Evolutionary conservation across 2,113 vertebrate genomes (phyloP).

Genomic region (Solea senegalensis): DNA sequence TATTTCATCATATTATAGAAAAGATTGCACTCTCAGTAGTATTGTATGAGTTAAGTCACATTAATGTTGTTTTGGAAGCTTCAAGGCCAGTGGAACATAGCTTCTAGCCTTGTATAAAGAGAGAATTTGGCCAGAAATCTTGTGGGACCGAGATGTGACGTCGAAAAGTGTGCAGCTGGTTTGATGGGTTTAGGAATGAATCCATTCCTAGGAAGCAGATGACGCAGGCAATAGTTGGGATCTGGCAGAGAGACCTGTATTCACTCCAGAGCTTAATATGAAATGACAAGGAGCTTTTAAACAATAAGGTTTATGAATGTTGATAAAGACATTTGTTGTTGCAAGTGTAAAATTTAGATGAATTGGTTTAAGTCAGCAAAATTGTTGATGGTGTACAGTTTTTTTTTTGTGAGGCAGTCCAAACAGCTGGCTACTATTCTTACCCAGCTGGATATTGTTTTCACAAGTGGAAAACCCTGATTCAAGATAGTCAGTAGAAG

Average conservation of each 20-base stretch:
- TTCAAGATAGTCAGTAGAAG: background rate
- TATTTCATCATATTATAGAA: slow-evolving; percentile 38
- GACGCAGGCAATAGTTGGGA: slow-evolving; percentile 22
- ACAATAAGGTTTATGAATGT: background rate
- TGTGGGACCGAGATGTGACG: slow-evolving; percentile 13
- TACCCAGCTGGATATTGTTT: background rate
- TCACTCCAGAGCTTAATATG: no score
- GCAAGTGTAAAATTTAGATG: no score
- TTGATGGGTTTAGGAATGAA: slow-evolving; percentile 4
- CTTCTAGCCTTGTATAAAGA: slow-evolving; percentile 3
- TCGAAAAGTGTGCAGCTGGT: slow-evolving; percentile 18
- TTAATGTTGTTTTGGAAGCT: slow-evolving; percentile 68
- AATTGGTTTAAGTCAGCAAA: no score
- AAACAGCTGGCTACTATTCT: background rate
- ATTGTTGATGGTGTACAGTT: no score
- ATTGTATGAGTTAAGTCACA: slow-evolving; percentile 40
- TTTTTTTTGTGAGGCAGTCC: background rate
- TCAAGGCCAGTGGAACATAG: slow-evolving; percentile 7
- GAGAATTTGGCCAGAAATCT: slow-evolving; percentile 9
- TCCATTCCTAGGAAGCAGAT: slow-evolving; percentile 36
- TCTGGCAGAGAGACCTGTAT: slow-evolving; percentile 12
- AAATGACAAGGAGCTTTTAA: no score
- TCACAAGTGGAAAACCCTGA: background rate
- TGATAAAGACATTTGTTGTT: background rate
- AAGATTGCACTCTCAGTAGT: slow-evolving; percentile 17